Conservation (phyloP, 2,113 vertebrate species). For the Toxotes jaculatrix region DNA sequence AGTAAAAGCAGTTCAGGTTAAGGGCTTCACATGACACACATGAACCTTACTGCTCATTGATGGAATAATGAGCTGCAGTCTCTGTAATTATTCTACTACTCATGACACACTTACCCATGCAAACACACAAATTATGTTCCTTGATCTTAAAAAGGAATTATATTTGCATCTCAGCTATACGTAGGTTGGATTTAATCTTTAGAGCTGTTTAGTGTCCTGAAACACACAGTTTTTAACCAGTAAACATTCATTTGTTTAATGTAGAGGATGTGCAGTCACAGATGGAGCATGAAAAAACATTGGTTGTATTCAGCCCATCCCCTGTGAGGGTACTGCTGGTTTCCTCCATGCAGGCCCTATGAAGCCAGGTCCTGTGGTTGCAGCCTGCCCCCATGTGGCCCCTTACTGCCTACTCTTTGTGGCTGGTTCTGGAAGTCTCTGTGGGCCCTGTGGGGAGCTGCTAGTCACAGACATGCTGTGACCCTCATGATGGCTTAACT, state of each 20-base stretch:
- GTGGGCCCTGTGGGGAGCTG: conserved; percentile 34
- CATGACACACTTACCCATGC: not conserved
- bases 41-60: too few species aligned
- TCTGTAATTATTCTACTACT: conserved; percentile 43
- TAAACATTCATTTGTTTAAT: not conserved
- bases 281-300: not conserved
- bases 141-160: conserved; percentile 18
- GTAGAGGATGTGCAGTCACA: not conserved
- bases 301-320: not conserved
- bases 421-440: conserved; percentile 31
- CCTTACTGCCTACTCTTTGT: conserved; percentile 40
- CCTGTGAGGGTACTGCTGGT: not conserved
- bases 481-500: not conserved
- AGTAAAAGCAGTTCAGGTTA: too few species aligned
- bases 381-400: conserved; percentile 15
- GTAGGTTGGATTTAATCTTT: not conserved
- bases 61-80: not conserved
- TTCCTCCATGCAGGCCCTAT: conserved; percentile 1
- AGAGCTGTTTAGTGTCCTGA: not conserved
- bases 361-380: conserved; percentile 35
- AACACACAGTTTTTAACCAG: not conserved
- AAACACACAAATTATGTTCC: not conserved
- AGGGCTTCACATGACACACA: too few species aligned
- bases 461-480: conserved; percentile 47
- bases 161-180: conserved; percentile 1